phyloP scores from a whole-genome alignment of 2,113 vertebrate species.

The Xiphias gladius region DNA sequence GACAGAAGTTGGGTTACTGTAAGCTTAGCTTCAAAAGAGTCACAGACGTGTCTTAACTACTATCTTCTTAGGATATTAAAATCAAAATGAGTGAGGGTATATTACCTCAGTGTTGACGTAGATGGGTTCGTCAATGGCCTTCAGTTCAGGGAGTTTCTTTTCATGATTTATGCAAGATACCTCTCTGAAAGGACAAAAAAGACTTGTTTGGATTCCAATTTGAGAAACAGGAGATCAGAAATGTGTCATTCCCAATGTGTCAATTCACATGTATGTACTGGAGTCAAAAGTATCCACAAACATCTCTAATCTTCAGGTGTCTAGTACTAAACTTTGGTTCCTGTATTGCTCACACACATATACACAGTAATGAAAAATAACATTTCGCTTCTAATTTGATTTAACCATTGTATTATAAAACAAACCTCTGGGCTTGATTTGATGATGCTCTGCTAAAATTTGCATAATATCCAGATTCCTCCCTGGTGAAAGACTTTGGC shows the following conservation, averaged over 20 bases:
- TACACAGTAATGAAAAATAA: background rate
- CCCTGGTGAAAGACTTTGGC: constrained; percentile 19
- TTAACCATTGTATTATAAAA: background rate
- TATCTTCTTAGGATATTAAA: background rate
- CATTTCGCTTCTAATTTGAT: background rate
- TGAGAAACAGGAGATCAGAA: background rate
- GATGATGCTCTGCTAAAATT: constrained; percentile 60
- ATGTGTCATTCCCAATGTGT: background rate
- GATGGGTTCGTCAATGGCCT: constrained; percentile 63
- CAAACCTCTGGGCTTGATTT: constrained; percentile 59
- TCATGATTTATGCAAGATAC: background rate
- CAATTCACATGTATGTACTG: background rate
- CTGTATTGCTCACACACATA: background rate
- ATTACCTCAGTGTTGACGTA: constrained; percentile 71
- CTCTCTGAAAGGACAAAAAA: constrained; percentile 43
- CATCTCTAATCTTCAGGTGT: background rate
- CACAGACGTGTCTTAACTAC: background rate
- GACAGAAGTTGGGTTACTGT: constrained; percentile 30
- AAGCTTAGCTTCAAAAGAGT: background rate
- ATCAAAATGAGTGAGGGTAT: background rate
- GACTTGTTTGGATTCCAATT: background rate
- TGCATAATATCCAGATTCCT: constrained; percentile 68
- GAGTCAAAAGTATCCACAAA: background rate
- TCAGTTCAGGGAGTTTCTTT: constrained; percentile 1
- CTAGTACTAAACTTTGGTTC: background rate